Base-by-base conservation (phyloP, 2,888 invertebrate genomes). In the Tachystola acroxantha region DNA sequence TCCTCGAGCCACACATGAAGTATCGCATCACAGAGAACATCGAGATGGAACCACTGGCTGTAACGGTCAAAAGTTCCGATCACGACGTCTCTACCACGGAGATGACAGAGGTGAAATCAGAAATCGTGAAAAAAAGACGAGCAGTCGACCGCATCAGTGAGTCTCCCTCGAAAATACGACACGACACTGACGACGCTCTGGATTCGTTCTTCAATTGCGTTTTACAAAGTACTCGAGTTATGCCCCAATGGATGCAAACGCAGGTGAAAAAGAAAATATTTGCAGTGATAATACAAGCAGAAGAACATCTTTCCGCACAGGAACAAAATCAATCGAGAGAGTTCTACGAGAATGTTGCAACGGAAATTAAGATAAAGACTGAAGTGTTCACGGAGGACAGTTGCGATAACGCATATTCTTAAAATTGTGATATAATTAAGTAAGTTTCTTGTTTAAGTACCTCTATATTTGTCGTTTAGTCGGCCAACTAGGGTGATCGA, bases 191-290 rank as follows among this genome's bases (percentile, higher is more conserved):
- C 9, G 24, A 22, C 7, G 79, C 81, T 2, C 54, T 85, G 12
- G 76, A 78, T 37, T 73, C 80, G 9, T 85, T 85, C 44, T 85
- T 81, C 40, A 74, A 74, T 39, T 81, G 80, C 36, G 69, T 81
- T 30, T 54, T 75, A 25, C 73, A 80, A 46, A 78, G 78, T 28
- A 79, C 84, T 0, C 64, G 73, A 51, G 72, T 71, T 34, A 82
- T 85, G 84, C 82, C 84, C 0, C 57, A 46, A 7, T 81, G 77
- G 79, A 80, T 85, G 78, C 84, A 84, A 56, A 85, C 82, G 1
- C 81, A 80, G 60, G 80, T 85, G 0, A 85, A 85, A 46, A 85
- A 82, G 48, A 85, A 76, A 53, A 80, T 84, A 53, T 85, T 85
- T 41, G 76, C 74, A 0, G 72, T 82, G 2, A 74, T 85, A 10